A percentile compares a stretch with the other conserved stretches of the same genome.
phyloP scores from a whole-genome alignment of 2,113 vertebrate species.

The Cyanoramphus novaezelandiae region DNA sequence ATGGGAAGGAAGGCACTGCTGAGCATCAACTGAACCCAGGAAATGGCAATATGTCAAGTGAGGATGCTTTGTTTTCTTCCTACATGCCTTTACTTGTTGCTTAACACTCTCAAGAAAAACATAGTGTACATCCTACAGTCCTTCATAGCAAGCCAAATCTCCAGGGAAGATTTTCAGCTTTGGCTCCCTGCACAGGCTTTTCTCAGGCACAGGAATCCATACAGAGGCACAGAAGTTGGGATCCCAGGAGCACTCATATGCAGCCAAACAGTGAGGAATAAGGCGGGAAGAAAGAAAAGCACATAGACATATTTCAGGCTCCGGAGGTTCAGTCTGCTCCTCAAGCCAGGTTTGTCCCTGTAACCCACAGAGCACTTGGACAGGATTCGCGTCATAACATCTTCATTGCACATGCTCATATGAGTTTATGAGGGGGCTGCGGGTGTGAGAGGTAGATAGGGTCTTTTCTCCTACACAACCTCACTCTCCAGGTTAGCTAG shows the following conservation, averaged over 20 bases:
- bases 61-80: background rate
- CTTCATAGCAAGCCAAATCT: background rate
- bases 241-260: fast-evolving
- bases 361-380: fast-evolving
- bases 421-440: background rate
- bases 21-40: background rate
- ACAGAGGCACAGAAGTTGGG: background rate
- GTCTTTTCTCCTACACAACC: background rate
- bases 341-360: background rate
- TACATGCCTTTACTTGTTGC: background rate
- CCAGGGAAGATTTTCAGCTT: background rate
- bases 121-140: background rate
- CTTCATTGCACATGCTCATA: background rate
- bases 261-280: background rate
- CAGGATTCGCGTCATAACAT: background rate
- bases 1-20: background rate
- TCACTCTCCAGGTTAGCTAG: background rate
- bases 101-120: background rate
- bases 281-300: background rate
- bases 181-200: background rate
- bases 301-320: background rate
- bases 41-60: background rate
- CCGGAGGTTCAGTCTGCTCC: background rate
- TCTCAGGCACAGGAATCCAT: background rate
- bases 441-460: background rate